These are phyloP conservation scores for Lepidocyrtinus sp. DNA, from an alignment of 2,888 invertebrate genomes.

Conservation along the genomic window DNA sequence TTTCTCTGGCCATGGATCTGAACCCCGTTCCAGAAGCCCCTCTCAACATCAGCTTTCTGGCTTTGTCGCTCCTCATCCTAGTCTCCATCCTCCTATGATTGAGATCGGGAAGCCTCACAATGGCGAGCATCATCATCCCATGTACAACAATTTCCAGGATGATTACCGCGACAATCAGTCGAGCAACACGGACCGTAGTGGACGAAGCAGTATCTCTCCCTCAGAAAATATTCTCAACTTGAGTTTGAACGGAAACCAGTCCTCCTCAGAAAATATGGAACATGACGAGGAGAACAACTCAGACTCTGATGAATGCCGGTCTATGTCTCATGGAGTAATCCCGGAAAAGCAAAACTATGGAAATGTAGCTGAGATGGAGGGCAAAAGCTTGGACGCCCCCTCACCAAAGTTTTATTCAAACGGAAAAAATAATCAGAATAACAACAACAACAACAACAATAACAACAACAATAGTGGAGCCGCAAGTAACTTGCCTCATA, in stretches of 20 bases:
- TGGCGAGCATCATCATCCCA: slow-evolving; percentile 65
- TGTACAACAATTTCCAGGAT: slow-evolving; percentile 71
- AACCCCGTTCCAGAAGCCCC: slow-evolving; percentile 68
- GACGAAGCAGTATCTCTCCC: slow-evolving; percentile 65
- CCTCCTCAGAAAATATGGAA: slow-evolving; percentile 66
- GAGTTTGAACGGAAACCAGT: slow-evolving; percentile 63
- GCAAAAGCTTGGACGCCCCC: slow-evolving; percentile 29
- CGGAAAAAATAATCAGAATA: slow-evolving; percentile 71
- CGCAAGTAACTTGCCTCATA: slow-evolving; percentile 85
- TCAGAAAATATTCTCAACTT: slow-evolving; percentile 70
- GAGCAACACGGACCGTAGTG: slow-evolving; percentile 66
- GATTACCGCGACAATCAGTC: slow-evolving; percentile 70
- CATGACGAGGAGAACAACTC: slow-evolving; percentile 66
- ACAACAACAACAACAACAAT: slow-evolving; percentile 79
- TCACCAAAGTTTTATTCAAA: slow-evolving; percentile 33
- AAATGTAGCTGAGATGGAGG: slow-evolving; percentile 32
- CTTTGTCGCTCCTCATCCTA: slow-evolving; percentile 51
- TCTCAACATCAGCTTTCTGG: slow-evolving; percentile 61
- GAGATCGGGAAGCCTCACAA: slow-evolving; percentile 66
- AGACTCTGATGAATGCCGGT: slow-evolving; percentile 62
- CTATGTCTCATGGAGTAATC: slow-evolving; percentile 44
- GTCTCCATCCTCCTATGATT: slow-evolving; percentile 64
- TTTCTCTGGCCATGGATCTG: slow-evolving; percentile 61
- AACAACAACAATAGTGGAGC: slow-evolving; percentile 69
- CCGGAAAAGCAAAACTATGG: slow-evolving; percentile 42